These are phyloP conservation scores for Oplegnathus fasciatus DNA, from an alignment of 2,113 vertebrate species.

Conservation along the genomic window DNA sequence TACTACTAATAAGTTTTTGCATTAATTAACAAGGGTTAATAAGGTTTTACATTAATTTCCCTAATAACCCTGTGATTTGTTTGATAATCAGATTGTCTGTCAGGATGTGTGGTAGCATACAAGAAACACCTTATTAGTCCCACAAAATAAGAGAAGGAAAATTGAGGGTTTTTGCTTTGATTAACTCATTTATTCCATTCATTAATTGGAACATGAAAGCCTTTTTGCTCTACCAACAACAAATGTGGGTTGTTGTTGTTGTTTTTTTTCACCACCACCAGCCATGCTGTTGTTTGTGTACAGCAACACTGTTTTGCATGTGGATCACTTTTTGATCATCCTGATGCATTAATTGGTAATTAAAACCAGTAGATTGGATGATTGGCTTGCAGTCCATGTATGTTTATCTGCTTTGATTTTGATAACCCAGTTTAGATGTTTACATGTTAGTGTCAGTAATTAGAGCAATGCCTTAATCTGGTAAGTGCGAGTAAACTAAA, in stretches of 20 bases:
- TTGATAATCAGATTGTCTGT: slow-evolving; percentile 18
- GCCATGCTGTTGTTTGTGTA: slow-evolving; percentile 23
- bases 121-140: slow-evolving; percentile 49
- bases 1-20: slow-evolving; percentile 6
- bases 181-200: slow-evolving; percentile 50
- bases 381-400: not conserved
- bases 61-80: slow-evolving; percentile 21
- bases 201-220: slow-evolving; percentile 60
- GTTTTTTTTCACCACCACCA: not conserved
- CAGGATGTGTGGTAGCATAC: not conserved
- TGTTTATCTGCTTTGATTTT: slow-evolving; percentile 18
- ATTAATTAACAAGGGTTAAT: not conserved
- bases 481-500: slow-evolving; percentile 14
- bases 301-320: slow-evolving; percentile 34
- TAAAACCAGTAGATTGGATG: slow-evolving; percentile 12
- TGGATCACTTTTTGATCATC: slow-evolving; percentile 19
- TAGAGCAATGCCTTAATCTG: not conserved
- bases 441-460: not conserved
- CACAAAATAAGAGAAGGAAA: slow-evolving; percentile 13
- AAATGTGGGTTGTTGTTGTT: too few species aligned
- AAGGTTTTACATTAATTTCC: slow-evolving; percentile 31
- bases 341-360: slow-evolving; percentile 15
- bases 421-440: slow-evolving; percentile 16
- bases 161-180: slow-evolving; percentile 13
- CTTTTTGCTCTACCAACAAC: slow-evolving; percentile 43